Evolutionary conservation across 1,140 invertebrate genomes (phyloP).

Genomic region (Hylyphantes graminicola): DNA sequence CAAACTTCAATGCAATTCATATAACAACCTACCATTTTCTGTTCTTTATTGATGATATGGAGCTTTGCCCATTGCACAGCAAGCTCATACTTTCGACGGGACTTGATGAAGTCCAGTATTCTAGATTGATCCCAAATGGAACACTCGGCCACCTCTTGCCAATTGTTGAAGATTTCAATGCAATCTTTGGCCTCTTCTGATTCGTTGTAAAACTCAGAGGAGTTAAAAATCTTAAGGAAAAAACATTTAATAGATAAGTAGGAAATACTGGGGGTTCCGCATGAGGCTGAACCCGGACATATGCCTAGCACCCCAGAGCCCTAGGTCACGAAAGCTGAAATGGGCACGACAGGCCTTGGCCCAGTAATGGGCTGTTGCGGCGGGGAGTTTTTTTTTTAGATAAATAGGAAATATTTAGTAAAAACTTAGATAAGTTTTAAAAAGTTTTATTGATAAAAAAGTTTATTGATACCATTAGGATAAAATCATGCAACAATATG

Average conservation of each 20-base stretch:
- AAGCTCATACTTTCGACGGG: constrained; percentile 38
- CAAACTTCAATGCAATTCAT: background rate
- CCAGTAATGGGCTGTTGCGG: no score
- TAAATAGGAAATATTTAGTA: no score
- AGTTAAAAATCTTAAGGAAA: constrained; percentile 46
- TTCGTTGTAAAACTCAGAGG: constrained; percentile 46
- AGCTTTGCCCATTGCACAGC: constrained; percentile 45
- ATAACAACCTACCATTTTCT: constrained; percentile 24
- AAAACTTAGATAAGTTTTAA: no score
- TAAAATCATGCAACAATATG: no score
- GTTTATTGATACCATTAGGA: no score
- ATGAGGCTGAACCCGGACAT: no score
- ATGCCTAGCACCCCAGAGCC: no score
- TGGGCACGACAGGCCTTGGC: no score
- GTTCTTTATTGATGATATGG: constrained; percentile 33
- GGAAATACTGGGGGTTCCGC: no score
- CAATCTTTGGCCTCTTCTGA: constrained; percentile 33
- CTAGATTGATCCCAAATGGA: constrained; percentile 41
- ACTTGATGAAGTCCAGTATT: constrained; percentile 47
- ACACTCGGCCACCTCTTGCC: constrained; percentile 57
- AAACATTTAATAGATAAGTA: background rate
- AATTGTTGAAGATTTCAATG: constrained; percentile 53
- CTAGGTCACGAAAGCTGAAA: no score
- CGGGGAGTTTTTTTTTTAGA: no score
- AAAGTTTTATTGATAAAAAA: no score